Evolutionary conservation across 2,113 vertebrate species (phyloP), one percentile per base, ranked within the genome.

Genomic region (Epinephelus fuscoguttatus): DNA sequence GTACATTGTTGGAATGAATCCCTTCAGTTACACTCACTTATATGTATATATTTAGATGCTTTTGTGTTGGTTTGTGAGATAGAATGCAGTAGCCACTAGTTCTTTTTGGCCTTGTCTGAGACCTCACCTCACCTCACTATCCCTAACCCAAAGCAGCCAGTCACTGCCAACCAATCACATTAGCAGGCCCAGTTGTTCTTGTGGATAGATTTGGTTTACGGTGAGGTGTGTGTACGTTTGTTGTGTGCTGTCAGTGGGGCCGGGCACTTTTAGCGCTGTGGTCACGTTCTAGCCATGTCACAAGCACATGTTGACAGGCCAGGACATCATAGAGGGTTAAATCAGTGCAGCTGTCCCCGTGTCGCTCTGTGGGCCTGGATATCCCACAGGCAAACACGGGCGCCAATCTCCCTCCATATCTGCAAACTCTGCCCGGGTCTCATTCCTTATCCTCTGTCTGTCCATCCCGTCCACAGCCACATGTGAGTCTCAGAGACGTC

Each of bases 401-500:
- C 91, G 86, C 85, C n/a, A 23, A 10, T 40, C 30, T 55, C 50
- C 59, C 18, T 6, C 17, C n/a, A n/a, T 2, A 2, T 53, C 70
- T 7, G 0, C 14, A 42, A 55, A 78, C 82, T 89, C 69, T 70
- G 90, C 68, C 30, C 77, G 61, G 85, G 37, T 87, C 75, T 94
- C 74, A 93, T 64, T 83, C 85, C 85, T 75, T 92, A 88, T 93
- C 78, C 89, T 92, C 79, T 92, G 5, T 50, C 77, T 92, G 84
- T 55, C 25, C 52, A 17, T 67, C 67, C 33, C 67, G 27, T 90
- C 91, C 88, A 91, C 92, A 95, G 95, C 96, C 95, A 96, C 96
- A 86, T 97, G 96, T 63, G 98, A 98, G 74, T 94, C 97, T 70
- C 97, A 98, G 94, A 97, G 98, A 92, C 97, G 98, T 62, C 97